Conservation (phyloP, 2,113 vertebrate genomes). For the Orycteropus afer region DNA sequence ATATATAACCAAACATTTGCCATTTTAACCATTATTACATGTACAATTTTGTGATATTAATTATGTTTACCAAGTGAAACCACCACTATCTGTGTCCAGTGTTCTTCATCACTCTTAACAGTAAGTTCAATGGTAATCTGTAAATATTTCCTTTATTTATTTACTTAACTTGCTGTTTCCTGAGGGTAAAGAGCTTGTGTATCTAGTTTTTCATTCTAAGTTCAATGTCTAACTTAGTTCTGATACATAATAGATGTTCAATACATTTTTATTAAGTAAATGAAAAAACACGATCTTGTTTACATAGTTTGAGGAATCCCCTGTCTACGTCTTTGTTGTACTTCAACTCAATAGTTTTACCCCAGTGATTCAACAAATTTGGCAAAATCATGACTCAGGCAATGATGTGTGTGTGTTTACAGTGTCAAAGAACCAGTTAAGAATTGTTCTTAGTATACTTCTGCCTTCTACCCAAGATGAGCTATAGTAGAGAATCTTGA, state of each 20-base stretch:
- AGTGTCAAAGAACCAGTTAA: neutral
- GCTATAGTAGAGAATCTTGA: neutral
- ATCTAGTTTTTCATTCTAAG: neutral
- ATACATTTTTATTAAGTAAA: neutral
- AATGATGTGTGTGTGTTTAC: neutral
- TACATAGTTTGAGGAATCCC: neutral
- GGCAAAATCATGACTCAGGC: neutral
- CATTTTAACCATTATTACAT: neutral
- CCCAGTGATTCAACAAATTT: neutral
- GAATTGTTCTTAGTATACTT: neutral
- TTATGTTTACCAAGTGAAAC: neutral
- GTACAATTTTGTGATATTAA: neutral
- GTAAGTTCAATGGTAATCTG: neutral
- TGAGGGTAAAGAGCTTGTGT: neutral
- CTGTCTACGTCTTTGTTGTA: neutral
- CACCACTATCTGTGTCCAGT: neutral
- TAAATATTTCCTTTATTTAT: neutral
- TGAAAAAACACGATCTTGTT: neutral
- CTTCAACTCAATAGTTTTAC: neutral
- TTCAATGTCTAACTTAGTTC: neutral
- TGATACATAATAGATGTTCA: neutral
- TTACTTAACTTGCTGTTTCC: constrained; percentile 2
- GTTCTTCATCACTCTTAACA: neutral
- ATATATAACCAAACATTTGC: neutral
- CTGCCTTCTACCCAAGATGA: neutral